These are phyloP conservation scores for Myrmecobius fasciatus DNA, from an alignment of 2,113 vertebrate species.

Conservation along the genomic window DNA sequence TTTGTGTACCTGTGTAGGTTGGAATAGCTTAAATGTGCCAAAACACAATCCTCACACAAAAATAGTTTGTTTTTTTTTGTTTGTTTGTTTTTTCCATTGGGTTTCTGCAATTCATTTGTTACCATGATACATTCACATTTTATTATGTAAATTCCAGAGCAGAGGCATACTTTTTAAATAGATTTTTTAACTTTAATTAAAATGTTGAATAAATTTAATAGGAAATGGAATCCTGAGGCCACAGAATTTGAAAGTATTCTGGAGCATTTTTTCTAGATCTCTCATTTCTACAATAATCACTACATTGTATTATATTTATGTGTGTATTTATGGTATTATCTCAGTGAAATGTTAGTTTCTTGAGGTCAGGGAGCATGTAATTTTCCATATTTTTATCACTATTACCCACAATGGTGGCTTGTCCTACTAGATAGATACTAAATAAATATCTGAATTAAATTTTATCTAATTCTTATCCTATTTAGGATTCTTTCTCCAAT, in stretches of 20 bases:
- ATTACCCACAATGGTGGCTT: background rate
- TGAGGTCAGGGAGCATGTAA: background rate
- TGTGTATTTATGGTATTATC: background rate
- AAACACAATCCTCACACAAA: background rate
- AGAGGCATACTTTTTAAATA: background rate
- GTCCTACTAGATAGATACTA: background rate
- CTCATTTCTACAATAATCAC: background rate
- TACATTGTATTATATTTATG: background rate
- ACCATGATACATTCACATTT: background rate
- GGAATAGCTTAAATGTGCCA: background rate
- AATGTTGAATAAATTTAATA: too few relatives aligned
- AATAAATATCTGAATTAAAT: background rate
- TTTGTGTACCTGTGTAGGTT: background rate
- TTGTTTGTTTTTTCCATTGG: background rate
- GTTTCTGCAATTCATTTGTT: conserved; percentile 12
- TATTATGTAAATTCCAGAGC: background rate
- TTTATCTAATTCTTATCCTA: background rate
- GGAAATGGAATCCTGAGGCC: background rate
- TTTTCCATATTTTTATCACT: background rate
- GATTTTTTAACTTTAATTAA: too few relatives aligned
- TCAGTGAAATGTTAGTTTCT: background rate
- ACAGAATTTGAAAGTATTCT: background rate
- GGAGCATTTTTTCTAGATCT: background rate
- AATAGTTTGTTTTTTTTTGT: too few relatives aligned
- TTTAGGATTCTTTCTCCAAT: background rate